Evolutionary conservation across 2,113 vertebrate genomes (phyloP).

Genomic region (Ceyx melanurus): DNA sequence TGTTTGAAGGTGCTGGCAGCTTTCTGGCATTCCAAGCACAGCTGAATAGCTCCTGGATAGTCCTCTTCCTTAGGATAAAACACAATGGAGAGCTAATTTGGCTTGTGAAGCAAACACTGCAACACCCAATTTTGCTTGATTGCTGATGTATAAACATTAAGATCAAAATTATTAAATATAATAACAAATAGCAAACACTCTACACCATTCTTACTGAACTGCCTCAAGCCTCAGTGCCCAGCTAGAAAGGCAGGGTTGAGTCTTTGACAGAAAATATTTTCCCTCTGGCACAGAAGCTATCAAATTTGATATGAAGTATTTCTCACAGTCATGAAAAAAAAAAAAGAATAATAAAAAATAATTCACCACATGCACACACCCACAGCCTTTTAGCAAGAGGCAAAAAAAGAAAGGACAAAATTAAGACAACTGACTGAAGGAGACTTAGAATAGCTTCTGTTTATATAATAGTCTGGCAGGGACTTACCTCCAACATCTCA

Average conservation of each 20-base stretch:
- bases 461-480: not conserved
- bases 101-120: not conserved
- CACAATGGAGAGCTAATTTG: not conserved
- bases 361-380: not conserved
- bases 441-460: not conserved
- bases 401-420: not conserved
- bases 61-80: slow-evolving; percentile 89
- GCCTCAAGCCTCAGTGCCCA: not conserved
- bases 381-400: not conserved
- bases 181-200: not conserved
- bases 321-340: not conserved
- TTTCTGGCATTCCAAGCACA: slow-evolving; percentile 97
- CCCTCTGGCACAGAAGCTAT: accelerated
- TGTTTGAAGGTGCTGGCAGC: slow-evolving; percentile 99
- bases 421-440: not conserved
- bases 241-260: not conserved
- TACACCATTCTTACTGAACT: not conserved
- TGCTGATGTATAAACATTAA: not conserved
- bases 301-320: not conserved
- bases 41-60: slow-evolving; percentile 96
- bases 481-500: slow-evolving; percentile 96
- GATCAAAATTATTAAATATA: not conserved
- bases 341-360: not conserved
- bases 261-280: not conserved
- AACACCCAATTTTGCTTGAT: not conserved